Percentiles rank a stretch among this genome's conserved stretches.
phyloP scores from a whole-genome alignment of 2,888 invertebrate species.

The Carpatolechia fugitivella region DNA sequence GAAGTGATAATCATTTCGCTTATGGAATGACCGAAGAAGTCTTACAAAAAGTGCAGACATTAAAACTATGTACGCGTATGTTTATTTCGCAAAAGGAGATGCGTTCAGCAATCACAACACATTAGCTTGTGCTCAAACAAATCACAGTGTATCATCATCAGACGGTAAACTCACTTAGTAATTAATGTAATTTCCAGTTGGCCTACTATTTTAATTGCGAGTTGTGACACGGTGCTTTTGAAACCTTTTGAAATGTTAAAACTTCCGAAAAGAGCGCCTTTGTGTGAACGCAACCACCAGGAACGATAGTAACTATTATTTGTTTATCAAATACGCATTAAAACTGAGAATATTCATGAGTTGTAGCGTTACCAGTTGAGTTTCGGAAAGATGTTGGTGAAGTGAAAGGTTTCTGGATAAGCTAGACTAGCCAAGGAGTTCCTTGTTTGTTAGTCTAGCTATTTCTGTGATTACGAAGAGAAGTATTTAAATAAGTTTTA shows the following conservation, averaged over 20 bases:
- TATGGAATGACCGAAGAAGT: no score
- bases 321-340: constrained; percentile 77
- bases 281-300: constrained; percentile 63
- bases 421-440: no score
- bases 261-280: constrained; percentile 71
- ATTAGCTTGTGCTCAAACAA: constrained; percentile 56
- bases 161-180: constrained; percentile 48
- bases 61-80: neutral
- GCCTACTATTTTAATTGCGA: constrained; percentile 76
- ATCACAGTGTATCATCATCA: constrained; percentile 63
- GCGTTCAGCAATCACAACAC: constrained; percentile 41
- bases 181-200: constrained; percentile 76
- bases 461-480: no score
- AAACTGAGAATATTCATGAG: constrained; percentile 49
- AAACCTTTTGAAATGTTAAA: constrained; percentile 52
- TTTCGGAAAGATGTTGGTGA: neutral
- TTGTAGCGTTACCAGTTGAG: constrained; percentile 9
- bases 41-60: no score
- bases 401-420: neutral
- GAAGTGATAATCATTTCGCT: no score
- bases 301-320: constrained; percentile 60
- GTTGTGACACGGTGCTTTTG: constrained; percentile 57
- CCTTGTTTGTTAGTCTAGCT: neutral
- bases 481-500: no score
- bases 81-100: constrained; percentile 21